Base-by-base conservation (phyloP, 2,113 vertebrate genomes). In the Platycercus adscitus region DNA sequence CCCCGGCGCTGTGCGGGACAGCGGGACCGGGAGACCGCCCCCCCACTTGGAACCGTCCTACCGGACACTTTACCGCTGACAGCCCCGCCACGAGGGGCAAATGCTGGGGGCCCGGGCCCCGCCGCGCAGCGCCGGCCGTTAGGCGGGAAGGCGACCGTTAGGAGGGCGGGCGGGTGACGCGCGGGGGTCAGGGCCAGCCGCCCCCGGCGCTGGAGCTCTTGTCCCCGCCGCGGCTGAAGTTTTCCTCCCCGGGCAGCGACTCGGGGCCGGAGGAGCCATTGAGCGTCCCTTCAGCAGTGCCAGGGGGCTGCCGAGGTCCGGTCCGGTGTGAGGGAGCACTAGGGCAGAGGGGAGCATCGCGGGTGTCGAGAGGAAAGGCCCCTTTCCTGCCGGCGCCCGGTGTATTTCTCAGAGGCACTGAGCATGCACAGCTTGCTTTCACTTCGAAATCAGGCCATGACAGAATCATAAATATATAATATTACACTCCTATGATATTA, bases 401-500 rank as follows among this genome's bases (percentile, higher is more conserved):
- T 53, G 50, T 43, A 0, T 60, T 46, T 71, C 58, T 77, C n/a
- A 4, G 75, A 68, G 87, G 63, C 55, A 28, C 39, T 60, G 71
- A 86, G 82, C 85, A 41, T 55, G 64, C 85, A 91, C 85, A 61
- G 88, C 72, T 83, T 82, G 39, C 49, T 72, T 52, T 39, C 5
- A 21, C 87, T 70, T 86, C 60, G 13, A 93, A 95, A 96, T 90
- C 88, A 97, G 96, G 93, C 91, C 95, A 92, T 91, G 46, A 81
- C n/a, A 68, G 72, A 91, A 68, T 92, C 95, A 93, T 94, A 94
- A 96, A 93, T 96, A 95, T 80, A 81, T 96, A 81, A 96, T 94
- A 88, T 35, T 77, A 18, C 78, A 3, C 31, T 96, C 55, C 80
- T 86, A 70, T 91, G 89, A 91, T 95, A 91, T 39, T 81, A 90